Evolutionary conservation across 2,797 vertebrate genomes (phyloP).

Genomic region (Capromys pilorides): DNA sequence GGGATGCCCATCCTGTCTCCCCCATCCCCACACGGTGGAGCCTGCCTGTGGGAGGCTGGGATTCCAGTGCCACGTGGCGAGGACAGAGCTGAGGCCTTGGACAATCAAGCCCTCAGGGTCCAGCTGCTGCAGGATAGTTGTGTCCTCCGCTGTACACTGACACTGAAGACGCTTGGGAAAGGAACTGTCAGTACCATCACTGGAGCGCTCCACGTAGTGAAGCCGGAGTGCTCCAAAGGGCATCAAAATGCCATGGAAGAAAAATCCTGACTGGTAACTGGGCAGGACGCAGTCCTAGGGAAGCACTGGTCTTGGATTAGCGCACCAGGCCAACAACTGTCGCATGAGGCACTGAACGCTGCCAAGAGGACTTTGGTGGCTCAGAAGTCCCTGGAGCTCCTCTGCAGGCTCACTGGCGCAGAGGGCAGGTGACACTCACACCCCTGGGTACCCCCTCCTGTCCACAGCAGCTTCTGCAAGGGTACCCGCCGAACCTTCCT

Average conservation of each 20-base stretch:
- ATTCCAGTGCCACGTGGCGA: background rate
- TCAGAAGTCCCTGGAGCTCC: background rate
- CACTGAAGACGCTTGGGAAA: background rate
- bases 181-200: fast-evolving
- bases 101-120: fast-evolving
- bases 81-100: background rate
- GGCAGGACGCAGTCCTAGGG: fast-evolving
- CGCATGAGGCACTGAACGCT: background rate
- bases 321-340: background rate
- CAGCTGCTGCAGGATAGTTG: background rate
- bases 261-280: background rate
- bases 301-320: background rate
- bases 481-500: background rate
- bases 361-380: background rate
- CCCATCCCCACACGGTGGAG: fast-evolving
- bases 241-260: background rate
- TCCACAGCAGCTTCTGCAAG: background rate
- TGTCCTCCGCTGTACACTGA: fast-evolving
- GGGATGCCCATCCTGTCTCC: too few relatives aligned
- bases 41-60: background rate
- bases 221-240: background rate
- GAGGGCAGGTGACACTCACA: background rate
- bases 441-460: background rate
- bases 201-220: background rate
- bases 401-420: background rate